Base-by-base conservation (phyloP, 2,113 vertebrate species). In the Bujurquina vittata region DNA sequence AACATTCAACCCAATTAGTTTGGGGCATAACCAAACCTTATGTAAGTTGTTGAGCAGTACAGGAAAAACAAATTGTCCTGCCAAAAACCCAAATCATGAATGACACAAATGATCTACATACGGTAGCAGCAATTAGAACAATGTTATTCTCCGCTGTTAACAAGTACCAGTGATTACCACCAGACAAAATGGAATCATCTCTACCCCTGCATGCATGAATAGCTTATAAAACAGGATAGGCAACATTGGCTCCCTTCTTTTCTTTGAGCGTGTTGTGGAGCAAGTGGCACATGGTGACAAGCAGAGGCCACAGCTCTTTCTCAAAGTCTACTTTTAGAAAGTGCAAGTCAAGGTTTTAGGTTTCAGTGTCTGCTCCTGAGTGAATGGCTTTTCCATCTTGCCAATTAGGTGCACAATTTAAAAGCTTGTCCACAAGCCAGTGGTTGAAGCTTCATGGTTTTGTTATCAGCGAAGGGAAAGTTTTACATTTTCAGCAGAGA, bases 261-360 rank as follows among this genome's bases (percentile, higher is more conserved):
- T 88, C 82, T 86, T 84, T 86, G 74, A 84, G 79, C 52, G 75
- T 75, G 83, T 74, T 85, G 84, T 69, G 80, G 73, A 74, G 75
- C 87, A 91, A 85, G 82, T 82, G 87, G 84, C 46, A 80, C 87
- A 92, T 89, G 90, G 87, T 94, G 92, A 94, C 94, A 94, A 88
- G 89, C 79, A 54, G 77, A 81, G 90, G 91, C 87, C 23, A 26
- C 59, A 76, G 87, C 91, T 89, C 89, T 86, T 87, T 80, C 88
- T 84, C 85, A 77, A 85, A 86, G 91, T 92, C 95, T 96, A 95
- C 94, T 96, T 96, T 96, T 96, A 96, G 95, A 96, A 95, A 95
- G 92, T 94, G 95, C 95, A 95, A 94, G 94, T 95, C 93, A 93
- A 95, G 93, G 95, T 94, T 93, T 95, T 90, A 92, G 79, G 92